Conservation (phyloP, 2,797 vertebrate genomes). For the Pseudochaenichthys georgianus region DNA sequence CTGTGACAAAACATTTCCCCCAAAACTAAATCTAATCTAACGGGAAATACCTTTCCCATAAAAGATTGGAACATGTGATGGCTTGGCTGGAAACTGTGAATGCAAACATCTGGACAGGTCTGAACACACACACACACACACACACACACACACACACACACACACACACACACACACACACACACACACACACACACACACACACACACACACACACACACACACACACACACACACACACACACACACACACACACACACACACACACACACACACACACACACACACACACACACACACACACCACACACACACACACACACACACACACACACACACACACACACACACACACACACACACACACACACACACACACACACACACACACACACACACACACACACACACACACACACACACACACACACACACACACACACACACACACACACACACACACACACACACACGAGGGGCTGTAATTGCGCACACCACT, state of each 20-base stretch:
- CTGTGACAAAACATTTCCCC: no score
- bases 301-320: no score
- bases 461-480: slow-evolving; percentile 33
- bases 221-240: no score
- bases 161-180: no score
- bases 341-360: slow-evolving; percentile 57
- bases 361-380: slow-evolving; percentile 53
- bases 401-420: no score
- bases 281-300: no score
- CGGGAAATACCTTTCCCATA: slow-evolving; percentile 13
- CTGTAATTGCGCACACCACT: slow-evolving; percentile 62
- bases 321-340: slow-evolving; percentile 17
- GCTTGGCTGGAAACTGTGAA: slow-evolving; percentile 74
- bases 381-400: slow-evolving; percentile 62
- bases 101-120: slow-evolving; percentile 53
- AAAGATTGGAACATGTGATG: slow-evolving; percentile 15
- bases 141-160: no score
- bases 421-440: slow-evolving; percentile 38
- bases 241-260: slow-evolving; percentile 31
- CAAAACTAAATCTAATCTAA: no score
- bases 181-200: no score
- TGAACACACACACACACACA: not conserved
- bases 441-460: slow-evolving; percentile 66
- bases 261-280: slow-evolving; percentile 69
- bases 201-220: no score